Evolutionary conservation across 1,140 invertebrate species (phyloP).

Genomic region (Marisa cornuarietis): DNA sequence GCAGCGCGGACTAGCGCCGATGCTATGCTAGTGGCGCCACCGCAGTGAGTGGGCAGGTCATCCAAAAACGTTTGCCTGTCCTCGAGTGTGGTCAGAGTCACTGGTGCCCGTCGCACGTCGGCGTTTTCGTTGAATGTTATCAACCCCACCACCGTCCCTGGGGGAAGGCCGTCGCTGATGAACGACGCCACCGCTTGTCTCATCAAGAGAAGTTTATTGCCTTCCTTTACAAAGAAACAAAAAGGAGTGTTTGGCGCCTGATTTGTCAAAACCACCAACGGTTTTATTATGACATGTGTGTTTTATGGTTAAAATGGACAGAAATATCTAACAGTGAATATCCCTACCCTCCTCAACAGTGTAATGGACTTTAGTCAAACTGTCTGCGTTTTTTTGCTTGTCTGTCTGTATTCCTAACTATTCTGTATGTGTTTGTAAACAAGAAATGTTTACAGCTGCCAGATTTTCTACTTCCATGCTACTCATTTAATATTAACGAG

Average conservation of each 20-base stretch:
- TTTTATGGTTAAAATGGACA: too few species aligned
- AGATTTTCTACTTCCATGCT: too few species aligned
- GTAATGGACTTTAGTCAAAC: too few species aligned
- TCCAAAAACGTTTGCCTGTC: constrained; percentile 15
- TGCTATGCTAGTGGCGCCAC: constrained; percentile 19
- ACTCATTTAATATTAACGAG: too few species aligned
- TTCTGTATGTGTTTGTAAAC: too few species aligned
- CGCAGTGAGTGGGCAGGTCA: neutral
- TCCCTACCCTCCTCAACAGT: too few species aligned
- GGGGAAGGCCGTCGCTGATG: constrained; percentile 16
- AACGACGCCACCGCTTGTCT: constrained; percentile 24
- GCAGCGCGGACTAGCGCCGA: constrained; percentile 7
- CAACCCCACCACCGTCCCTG: constrained; percentile 21
- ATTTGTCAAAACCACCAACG: too few species aligned
- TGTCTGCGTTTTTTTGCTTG: too few species aligned
- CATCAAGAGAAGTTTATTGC: constrained; percentile 23
- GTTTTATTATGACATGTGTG: too few species aligned
- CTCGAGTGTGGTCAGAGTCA: neutral
- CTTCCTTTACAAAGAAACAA: constrained; percentile 13
- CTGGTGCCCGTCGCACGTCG: constrained; percentile 1
- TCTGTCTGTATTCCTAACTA: too few species aligned
- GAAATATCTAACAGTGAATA: too few species aligned
- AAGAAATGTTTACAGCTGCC: too few species aligned
- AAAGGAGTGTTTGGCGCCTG: neutral
- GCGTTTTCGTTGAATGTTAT: constrained; percentile 17